These are phyloP conservation scores for Drosophila willistoni DNA, from an alignment of 1,140 invertebrate genomes.

Conservation along the genomic window DNA sequence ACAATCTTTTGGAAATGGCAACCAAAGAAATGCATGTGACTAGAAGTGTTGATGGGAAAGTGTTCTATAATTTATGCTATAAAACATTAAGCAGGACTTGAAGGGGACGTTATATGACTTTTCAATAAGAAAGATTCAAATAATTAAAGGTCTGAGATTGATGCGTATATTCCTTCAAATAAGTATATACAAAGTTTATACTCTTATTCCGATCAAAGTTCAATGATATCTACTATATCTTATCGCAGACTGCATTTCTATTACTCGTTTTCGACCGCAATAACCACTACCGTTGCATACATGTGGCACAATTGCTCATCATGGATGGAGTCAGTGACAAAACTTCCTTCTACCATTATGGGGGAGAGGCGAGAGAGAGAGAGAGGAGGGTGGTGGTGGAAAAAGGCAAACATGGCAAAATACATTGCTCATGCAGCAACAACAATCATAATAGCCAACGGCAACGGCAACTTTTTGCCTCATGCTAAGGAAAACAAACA, in stretches of 20 bases:
- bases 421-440: slow-evolving; percentile 15
- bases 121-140: too few species aligned
- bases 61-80: not conserved
- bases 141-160: not conserved
- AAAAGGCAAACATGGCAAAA: slow-evolving; percentile 12
- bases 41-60: not conserved
- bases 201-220: slow-evolving; percentile 24
- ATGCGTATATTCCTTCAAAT: not conserved
- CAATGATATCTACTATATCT: slow-evolving; percentile 27
- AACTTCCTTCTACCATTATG: not conserved
- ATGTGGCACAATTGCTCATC: slow-evolving; percentile 52
- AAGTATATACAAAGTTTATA: too few species aligned
- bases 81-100: too few species aligned
- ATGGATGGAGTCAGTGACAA: slow-evolving; percentile 9
- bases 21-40: too few species aligned
- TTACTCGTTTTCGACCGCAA: not conserved
- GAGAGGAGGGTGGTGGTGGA: not conserved
- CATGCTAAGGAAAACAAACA: slow-evolving; percentile 25
- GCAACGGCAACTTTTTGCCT: slow-evolving; percentile 12
- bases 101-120: not conserved
- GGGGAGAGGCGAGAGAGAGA: too few species aligned
- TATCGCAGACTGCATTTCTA: not conserved
- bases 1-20: not conserved
- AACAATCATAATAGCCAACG: slow-evolving; percentile 22
- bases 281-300: slow-evolving; percentile 23